These are phyloP conservation scores for Progne subis DNA, from an alignment of 2,113 vertebrate genomes.

Conservation along the genomic window DNA sequence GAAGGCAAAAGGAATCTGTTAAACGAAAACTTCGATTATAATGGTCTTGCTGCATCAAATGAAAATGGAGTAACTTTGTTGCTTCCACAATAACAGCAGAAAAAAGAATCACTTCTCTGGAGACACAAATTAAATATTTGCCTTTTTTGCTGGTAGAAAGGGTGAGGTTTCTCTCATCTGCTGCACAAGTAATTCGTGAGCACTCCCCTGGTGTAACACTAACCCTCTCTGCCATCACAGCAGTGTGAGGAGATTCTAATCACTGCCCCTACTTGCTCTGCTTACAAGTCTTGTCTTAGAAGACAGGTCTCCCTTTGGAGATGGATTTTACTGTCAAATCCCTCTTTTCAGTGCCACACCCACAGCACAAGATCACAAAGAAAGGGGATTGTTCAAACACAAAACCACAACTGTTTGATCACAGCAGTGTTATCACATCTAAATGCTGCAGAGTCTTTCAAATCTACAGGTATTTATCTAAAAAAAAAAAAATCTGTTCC, in stretches of 20 bases:
- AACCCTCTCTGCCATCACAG: conserved; percentile 39
- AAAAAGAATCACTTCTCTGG: not conserved
- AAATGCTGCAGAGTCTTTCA: conserved; percentile 16
- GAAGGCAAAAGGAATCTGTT: not conserved
- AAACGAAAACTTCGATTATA: not conserved
- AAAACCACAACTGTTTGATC: conserved; percentile 61
- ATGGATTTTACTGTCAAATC: conserved; percentile 59
- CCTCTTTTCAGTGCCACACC: conserved; percentile 58
- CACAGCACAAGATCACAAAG: conserved; percentile 54
- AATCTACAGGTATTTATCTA: not conserved
- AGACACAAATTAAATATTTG: conserved; percentile 60
- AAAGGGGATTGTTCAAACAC: conserved; percentile 26
- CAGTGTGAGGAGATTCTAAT: conserved; percentile 13
- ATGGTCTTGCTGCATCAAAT: conserved; percentile 25
- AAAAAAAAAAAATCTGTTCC: not conserved
- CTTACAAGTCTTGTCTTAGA: conserved; percentile 30
- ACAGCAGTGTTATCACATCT: conserved; percentile 25
- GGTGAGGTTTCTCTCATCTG: conserved; percentile 61
- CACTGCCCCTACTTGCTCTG: conserved; percentile 53
- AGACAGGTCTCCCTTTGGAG: conserved; percentile 8
- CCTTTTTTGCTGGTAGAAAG: conserved; percentile 31
- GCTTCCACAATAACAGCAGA: not conserved
- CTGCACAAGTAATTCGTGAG: not conserved
- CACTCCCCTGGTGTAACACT: not conserved
- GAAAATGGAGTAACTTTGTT: not conserved